These are phyloP conservation scores for Porites divaricata DNA, from an alignment of 92 coral and sea anemone genomes.

Conservation along the genomic window DNA sequence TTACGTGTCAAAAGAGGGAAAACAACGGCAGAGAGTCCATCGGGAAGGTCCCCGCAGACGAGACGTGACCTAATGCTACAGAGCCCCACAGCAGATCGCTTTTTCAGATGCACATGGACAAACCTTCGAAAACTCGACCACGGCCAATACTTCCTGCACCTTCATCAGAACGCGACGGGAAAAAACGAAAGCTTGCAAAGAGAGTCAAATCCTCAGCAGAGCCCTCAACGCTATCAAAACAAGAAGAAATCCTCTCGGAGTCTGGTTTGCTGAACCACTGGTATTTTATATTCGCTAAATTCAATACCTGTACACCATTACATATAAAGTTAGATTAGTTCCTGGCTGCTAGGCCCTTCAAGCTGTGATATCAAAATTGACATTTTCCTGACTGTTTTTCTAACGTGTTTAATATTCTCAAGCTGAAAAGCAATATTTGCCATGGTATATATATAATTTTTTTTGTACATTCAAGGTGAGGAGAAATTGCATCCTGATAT, in stretches of 20 bases:
- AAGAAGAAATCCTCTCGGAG: constrained; percentile 2
- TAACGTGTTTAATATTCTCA: background rate
- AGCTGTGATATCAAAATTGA: background rate
- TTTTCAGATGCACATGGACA: constrained; percentile 23
- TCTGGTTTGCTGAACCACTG: constrained; percentile 9
- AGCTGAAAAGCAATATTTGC: background rate
- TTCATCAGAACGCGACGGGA: constrained; percentile 6
- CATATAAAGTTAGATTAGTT: too few species aligned
- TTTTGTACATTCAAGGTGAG: background rate
- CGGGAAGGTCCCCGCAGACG: constrained; percentile 32
- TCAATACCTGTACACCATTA: too few species aligned
- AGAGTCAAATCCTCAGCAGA: too few species aligned
- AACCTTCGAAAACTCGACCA: too few species aligned
- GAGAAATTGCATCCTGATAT: too few species aligned
- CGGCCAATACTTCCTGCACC: too few species aligned
- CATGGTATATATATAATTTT: too few species aligned
- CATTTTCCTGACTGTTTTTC: too few species aligned
- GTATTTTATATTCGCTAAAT: too few species aligned
- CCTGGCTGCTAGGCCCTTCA: too few species aligned
- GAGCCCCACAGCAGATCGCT: constrained; percentile 23
- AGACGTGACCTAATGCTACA: constrained; percentile 27
- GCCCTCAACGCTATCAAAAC: background rate
- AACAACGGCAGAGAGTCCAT: constrained; percentile 25
- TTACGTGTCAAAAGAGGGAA: constrained; percentile 40
- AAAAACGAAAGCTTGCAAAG: background rate